Conservation (phyloP, 2,797 vertebrate genomes). For the Lepilemur septentrionalis region DNA sequence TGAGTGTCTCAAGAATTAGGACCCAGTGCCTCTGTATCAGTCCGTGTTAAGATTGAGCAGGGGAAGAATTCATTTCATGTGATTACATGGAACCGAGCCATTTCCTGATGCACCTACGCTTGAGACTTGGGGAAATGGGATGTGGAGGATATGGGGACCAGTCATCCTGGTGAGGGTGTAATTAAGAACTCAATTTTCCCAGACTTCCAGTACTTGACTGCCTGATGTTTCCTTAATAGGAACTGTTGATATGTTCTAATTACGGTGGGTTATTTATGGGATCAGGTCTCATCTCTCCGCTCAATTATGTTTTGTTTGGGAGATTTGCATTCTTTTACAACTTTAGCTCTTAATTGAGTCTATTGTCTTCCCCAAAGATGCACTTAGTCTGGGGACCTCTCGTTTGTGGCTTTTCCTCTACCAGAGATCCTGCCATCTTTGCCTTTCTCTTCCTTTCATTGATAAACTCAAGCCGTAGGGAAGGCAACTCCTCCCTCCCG, state of each 20-base stretch:
- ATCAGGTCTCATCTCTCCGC: conserved; percentile 69
- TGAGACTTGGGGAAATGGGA: conserved; percentile 60
- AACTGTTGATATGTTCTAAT: conserved; percentile 77
- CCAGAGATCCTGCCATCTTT: not conserved
- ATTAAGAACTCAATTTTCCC: conserved; percentile 80
- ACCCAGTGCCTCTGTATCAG: not conserved
- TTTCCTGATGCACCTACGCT: conserved; percentile 26
- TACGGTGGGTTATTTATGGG: conserved; percentile 76
- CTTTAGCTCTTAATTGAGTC: conserved; percentile 66
- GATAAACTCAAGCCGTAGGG: not conserved
- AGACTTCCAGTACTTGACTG: conserved; percentile 73
- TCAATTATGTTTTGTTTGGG: conserved; percentile 78
- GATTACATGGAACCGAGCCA: conserved; percentile 19
- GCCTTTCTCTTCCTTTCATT: not conserved
- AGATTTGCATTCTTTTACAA: conserved; percentile 59
- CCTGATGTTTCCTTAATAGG: conserved; percentile 77
- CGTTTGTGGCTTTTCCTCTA: not conserved
- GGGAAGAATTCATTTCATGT: conserved; percentile 12
- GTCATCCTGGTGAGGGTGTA: conserved; percentile 76
- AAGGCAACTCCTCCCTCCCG: not conserved
- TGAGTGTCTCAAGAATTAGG: not conserved
- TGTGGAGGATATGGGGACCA: conserved; percentile 52
- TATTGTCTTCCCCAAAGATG: conserved; percentile 64
- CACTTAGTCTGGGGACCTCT: conserved; percentile 46
- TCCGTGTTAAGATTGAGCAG: not conserved